phyloP scores from a whole-genome alignment of 2,113 vertebrate species.

The Phrynosoma blainvillii region DNA sequence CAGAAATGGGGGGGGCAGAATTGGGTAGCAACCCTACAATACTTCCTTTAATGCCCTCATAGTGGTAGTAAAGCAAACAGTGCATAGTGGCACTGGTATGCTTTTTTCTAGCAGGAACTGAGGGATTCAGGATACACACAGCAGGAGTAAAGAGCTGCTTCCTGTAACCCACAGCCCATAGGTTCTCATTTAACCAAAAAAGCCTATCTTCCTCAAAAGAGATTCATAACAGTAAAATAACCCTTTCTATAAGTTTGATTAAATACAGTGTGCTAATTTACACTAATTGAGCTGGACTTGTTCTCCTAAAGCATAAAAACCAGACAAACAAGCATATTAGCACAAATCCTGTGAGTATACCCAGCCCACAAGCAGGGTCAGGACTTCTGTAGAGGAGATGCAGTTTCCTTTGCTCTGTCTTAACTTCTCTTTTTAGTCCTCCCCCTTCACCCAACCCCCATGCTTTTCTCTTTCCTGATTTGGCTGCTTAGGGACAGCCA shows the following conservation, averaged over 20 bases:
- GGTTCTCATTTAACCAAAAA: neutral
- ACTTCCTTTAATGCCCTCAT: neutral
- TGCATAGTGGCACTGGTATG: neutral
- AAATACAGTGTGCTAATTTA: constrained; percentile 10
- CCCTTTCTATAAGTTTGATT: neutral
- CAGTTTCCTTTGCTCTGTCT: constrained; percentile 61
- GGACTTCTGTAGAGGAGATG: constrained; percentile 45
- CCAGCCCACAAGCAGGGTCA: neutral
- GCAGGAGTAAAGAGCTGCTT: neutral
- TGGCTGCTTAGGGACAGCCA: constrained; percentile 87
- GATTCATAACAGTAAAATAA: neutral
- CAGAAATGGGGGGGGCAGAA: too few relatives aligned
- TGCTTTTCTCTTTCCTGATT: constrained; percentile 78
- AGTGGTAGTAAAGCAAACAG: neutral
- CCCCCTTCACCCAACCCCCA: constrained; percentile 46
- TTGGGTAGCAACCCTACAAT: too few relatives aligned
- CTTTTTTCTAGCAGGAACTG: neutral
- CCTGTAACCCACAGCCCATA: neutral
- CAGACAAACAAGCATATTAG: neutral
- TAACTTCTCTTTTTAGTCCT: constrained; percentile 70
- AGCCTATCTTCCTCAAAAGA: constrained; percentile 14
- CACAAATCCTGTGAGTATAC: constrained; percentile 1
- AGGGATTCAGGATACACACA: neutral
- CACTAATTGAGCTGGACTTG: neutral
- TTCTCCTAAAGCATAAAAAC: neutral